A percentile compares a stretch with the other conserved stretches of the same genome.
Conservation (phyloP, 2,888 invertebrate species). For the Andrena fulva region DNA sequence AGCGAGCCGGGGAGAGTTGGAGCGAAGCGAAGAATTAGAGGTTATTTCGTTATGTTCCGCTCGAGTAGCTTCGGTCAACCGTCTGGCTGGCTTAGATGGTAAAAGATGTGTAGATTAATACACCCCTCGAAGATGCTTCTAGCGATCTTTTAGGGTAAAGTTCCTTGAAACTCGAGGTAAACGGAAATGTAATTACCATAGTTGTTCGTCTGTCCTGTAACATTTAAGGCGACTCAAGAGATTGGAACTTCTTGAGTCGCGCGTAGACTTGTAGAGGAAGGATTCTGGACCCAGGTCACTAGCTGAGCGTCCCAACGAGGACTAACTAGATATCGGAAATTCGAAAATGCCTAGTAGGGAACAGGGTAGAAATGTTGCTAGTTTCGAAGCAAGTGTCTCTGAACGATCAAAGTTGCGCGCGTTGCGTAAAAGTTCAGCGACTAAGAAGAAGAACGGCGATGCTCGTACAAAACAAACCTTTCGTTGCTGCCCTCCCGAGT, state of each 20-base stretch:
- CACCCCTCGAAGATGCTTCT: conserved; percentile 25
- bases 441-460: not conserved
- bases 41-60: conserved; percentile 51
- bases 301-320: not conserved
- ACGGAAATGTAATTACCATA: conserved; percentile 21
- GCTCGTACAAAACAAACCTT: conserved; percentile 9
- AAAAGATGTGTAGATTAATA: conserved; percentile 26
- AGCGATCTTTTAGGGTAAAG: conserved; percentile 18
- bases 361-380: not conserved
- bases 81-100: conserved; percentile 30
- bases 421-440: not conserved
- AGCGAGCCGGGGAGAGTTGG: not conserved
- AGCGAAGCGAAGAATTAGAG: not conserved
- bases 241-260: conserved; percentile 16
- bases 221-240: conserved; percentile 23
- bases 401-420: not conserved
- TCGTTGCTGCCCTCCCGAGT: conserved; percentile 26
- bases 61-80: conserved; percentile 38
- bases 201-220: conserved; percentile 35
- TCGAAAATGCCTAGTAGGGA: too few relatives aligned
- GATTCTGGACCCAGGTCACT: not conserved
- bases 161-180: conserved; percentile 36
- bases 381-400: not conserved
- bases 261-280: conserved; percentile 5
- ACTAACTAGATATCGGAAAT: not conserved